These are phyloP conservation scores for Spinibarbus caldwelli DNA, from an alignment of 2,797 vertebrate genomes.

Conservation along the genomic window DNA sequence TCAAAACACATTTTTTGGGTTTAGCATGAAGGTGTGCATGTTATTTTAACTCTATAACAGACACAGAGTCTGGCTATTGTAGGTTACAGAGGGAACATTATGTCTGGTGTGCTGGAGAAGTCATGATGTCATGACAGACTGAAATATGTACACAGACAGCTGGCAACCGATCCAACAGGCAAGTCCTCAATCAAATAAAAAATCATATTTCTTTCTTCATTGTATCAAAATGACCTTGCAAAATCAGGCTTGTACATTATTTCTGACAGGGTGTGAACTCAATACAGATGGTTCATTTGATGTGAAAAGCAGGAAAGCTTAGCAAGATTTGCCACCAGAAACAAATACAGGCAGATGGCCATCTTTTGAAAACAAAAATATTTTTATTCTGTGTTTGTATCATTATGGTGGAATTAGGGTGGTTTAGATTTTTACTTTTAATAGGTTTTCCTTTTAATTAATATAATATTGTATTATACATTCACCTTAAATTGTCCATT, in stretches of 20 bases:
- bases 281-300: not conserved
- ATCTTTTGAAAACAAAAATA: not conserved
- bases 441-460: not conserved
- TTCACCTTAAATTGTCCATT: not conserved
- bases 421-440: not conserved
- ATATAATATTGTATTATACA: not conserved
- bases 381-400: not conserved
- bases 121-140: not conserved
- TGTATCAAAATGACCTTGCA: not conserved
- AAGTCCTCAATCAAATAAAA: not conserved
- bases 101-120: not conserved
- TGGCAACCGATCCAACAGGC: not conserved
- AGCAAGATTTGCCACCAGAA: not conserved
- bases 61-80: not conserved
- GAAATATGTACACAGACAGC: conserved; percentile 17
- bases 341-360: not conserved
- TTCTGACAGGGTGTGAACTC: conserved; percentile 6
- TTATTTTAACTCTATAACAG: not conserved
- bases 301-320: not conserved
- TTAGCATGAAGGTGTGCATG: not conserved
- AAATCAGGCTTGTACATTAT: not conserved
- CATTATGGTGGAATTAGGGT: not conserved
- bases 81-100: not conserved
- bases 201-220: not conserved
- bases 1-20: not conserved